Percentiles rank a stretch among this genome's conserved stretches.
Evolutionary conservation across 1,140 invertebrate species (phyloP).

Genomic region (Xylocopa sonorina): DNA sequence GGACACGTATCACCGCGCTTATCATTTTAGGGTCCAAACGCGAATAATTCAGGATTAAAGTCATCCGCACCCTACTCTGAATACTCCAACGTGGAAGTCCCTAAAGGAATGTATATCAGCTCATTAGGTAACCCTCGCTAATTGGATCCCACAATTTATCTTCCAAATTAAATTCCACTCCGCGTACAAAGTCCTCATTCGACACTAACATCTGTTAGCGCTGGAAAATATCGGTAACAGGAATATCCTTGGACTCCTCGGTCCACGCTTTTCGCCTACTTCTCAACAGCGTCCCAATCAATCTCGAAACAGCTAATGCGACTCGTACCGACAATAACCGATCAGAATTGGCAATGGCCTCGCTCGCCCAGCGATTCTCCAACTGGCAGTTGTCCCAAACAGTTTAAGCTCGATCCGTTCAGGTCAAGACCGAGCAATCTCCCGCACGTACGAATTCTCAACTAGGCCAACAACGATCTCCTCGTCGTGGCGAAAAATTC

Average conservation of each 20-base stretch:
- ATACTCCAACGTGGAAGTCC: background rate
- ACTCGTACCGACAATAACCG: background rate
- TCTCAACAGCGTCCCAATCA: background rate
- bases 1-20: no score
- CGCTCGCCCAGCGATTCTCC: background rate
- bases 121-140: background rate
- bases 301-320: no score
- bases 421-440: conserved; percentile 12
- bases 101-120: background rate
- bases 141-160: background rate
- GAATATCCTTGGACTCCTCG: no score
- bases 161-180: background rate
- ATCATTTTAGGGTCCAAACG: no score
- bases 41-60: background rate
- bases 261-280: background rate
- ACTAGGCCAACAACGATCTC: conserved; percentile 1
- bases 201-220: no score
- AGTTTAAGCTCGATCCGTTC: background rate
- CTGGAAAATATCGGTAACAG: no score
- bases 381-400: conserved; percentile 22
- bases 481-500: background rate
- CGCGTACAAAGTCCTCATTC: background rate
- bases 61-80: no score
- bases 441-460: conserved; percentile 11
- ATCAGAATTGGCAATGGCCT: background rate